A percentile compares a stretch with the other conserved stretches of the same genome.
Conservation (phyloP, 2,797 vertebrate species). For the Argentina silus region DNA sequence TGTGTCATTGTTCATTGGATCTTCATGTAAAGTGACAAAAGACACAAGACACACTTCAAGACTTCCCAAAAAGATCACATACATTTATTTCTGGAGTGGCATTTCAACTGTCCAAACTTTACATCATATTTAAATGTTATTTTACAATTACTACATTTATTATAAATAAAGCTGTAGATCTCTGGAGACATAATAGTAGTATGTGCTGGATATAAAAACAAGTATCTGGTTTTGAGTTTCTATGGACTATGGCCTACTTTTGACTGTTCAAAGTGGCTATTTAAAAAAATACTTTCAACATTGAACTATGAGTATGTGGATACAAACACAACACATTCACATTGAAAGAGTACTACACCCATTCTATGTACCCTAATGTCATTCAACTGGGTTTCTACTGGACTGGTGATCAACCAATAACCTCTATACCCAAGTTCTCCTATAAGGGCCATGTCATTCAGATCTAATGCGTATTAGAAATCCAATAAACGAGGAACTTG, state of each 20-base stretch:
- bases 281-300: constrained; percentile 66
- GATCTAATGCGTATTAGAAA: constrained; percentile 55
- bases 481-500: constrained; percentile 27
- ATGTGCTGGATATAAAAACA: constrained; percentile 71
- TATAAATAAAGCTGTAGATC: constrained; percentile 62
- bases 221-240: constrained; percentile 43
- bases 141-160: constrained; percentile 60
- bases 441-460: constrained; percentile 35
- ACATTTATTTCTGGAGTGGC: constrained; percentile 74
- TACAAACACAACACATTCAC: constrained; percentile 59
- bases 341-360: constrained; percentile 51
- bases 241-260: constrained; percentile 54
- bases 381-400: constrained; percentile 25
- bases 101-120: constrained; percentile 65
- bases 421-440: not conserved
- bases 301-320: constrained; percentile 51
- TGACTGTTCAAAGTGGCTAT: constrained; percentile 61
- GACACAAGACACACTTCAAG: constrained; percentile 15
- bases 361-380: constrained; percentile 24
- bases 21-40: constrained; percentile 19
- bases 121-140: constrained; percentile 50
- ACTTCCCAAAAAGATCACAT: constrained; percentile 56
- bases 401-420: constrained; percentile 28
- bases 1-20: not conserved
- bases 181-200: constrained; percentile 58